phyloP scores from a whole-genome alignment of 2,888 invertebrate species.

The Phymatocera aterrima region DNA sequence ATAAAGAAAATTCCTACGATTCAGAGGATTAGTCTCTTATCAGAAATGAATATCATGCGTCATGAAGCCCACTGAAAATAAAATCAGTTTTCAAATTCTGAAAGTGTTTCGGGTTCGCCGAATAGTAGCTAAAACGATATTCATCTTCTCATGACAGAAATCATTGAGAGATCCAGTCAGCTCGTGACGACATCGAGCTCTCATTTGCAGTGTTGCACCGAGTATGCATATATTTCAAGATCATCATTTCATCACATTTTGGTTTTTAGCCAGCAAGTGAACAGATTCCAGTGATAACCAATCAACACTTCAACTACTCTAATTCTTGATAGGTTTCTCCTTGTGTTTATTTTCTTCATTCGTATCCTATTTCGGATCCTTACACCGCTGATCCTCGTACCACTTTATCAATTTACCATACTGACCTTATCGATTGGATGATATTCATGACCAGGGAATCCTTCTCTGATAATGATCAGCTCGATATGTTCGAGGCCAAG shows the following conservation, averaged over 20 bases:
- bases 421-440: slow-evolving; percentile 73
- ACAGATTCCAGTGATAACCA: not conserved
- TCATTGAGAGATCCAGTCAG: too few relatives aligned
- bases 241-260: too few relatives aligned
- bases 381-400: not conserved
- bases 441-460: slow-evolving; percentile 76
- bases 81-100: not conserved
- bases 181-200: too few relatives aligned
- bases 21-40: too few relatives aligned
- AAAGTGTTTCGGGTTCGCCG: too few relatives aligned
- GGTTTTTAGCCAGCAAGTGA: too few relatives aligned
- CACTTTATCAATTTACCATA: not conserved
- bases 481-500: slow-evolving; percentile 76
- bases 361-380: not conserved
- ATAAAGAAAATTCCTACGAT: not conserved
- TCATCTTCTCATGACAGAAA: too few relatives aligned
- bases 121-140: too few relatives aligned
- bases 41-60: too few relatives aligned
- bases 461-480: slow-evolving; percentile 79
- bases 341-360: slow-evolving; percentile 34
- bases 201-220: too few relatives aligned
- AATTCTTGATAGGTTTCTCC: not conserved
- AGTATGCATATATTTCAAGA: too few relatives aligned
- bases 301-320: not conserved
- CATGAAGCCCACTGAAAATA: not conserved